A percentile compares a stretch with the other conserved stretches of the same genome.
phyloP scores from a whole-genome alignment of 1,140 invertebrate genomes.

The Yoshiicerus persimilis region DNA sequence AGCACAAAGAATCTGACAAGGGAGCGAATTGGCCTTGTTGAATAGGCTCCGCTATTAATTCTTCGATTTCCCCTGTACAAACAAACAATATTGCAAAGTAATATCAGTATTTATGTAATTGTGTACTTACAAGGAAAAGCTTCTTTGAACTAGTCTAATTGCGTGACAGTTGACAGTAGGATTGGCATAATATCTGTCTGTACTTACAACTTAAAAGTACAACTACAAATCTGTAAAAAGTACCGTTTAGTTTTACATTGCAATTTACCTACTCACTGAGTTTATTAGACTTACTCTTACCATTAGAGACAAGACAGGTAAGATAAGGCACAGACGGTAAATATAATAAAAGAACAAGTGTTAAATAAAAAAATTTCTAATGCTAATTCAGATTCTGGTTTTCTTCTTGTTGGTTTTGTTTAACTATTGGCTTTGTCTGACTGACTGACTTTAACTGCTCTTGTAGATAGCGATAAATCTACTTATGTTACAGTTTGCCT shows the following conservation, averaged over 20 bases:
- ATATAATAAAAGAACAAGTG: background rate
- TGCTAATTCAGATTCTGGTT: background rate
- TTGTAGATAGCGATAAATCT: background rate
- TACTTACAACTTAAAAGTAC: background rate
- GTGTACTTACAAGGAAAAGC: too few relatives aligned
- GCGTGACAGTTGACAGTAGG: background rate
- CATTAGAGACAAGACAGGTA: background rate
- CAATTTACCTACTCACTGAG: background rate
- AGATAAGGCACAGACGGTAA: background rate
- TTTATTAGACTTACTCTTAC: background rate
- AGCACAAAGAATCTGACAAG: constrained; percentile 87
- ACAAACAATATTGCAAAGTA: constrained; percentile 14
- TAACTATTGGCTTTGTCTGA: background rate
- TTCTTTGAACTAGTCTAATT: background rate
- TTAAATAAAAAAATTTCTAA: background rate
- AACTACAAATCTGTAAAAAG: background rate
- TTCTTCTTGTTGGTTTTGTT: background rate
- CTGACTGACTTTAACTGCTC: background rate
- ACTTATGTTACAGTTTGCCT: background rate
- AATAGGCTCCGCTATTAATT: constrained; percentile 81
- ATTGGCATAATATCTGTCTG: background rate
- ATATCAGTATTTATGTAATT: too few relatives aligned
- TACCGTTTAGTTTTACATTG: background rate
- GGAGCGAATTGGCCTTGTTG: constrained; percentile 93
- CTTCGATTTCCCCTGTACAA: constrained; percentile 83